Evolutionary conservation across 2,113 vertebrate genomes (phyloP), one percentile per base, ranked within the genome.

Genomic region (Entelurus aequoreus): DNA sequence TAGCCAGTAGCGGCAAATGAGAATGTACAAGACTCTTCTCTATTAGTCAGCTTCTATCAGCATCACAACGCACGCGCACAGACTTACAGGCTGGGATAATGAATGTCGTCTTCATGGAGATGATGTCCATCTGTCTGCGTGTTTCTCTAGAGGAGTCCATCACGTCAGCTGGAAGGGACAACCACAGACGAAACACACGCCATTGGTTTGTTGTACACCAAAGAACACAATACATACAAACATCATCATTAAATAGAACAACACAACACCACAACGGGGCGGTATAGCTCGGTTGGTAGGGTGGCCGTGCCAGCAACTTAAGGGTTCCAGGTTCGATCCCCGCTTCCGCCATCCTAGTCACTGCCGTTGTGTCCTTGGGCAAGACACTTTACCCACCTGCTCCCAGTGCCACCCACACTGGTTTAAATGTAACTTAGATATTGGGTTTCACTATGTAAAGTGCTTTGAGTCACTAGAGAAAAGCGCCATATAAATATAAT

Each of bases 1-100:
- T 77, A 69, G 93, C 94, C 93, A 91, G 92, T 80, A 95, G 94
- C 94, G 92, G 93, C 86, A 88, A 88, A 94, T 90, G 90, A 88
- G 93, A 94, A 60, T 10, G 58, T 36, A 35, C 84, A 79, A 90
- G 88, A 80, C 81, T 81, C 83, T 85, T 88, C 91, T 90, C 93
- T 91, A 90, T 90, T 81, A 87, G 92, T 94, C 94, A 79, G 86
- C 87, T 93, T 81, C 88, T 85, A 92, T 96, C 92, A 96, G 86
- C 74, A 84, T 95, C 94, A 97, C 49, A 12, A 54, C 62, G 46
- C 28, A 36, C 50, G 46, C 35, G 42, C 63, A 60, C 52, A 48
- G 48, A 59, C 44, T 50, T n/a, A 52, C 48, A 52, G 12, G 16
- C 50, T 60, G 44, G 55, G 40, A n/a, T 57, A 40, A 57, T 44